phyloP scores from a whole-genome alignment of 2,113 vertebrate species.

The Astatotilapia flaviijosephi region DNA sequence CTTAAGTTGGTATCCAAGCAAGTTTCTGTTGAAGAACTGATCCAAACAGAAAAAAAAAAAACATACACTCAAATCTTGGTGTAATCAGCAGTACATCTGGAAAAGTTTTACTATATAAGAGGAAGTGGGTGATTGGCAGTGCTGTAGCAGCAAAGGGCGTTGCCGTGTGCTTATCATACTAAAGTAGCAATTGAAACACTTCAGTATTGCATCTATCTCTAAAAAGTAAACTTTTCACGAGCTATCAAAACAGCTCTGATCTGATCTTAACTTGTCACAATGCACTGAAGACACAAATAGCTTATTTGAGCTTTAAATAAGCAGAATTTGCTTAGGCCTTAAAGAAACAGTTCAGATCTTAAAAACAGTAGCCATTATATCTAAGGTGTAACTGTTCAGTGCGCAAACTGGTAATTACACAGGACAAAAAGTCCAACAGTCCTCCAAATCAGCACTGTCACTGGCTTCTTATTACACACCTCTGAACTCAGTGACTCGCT shows the following conservation, averaged over 20 bases:
- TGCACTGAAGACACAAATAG: background rate
- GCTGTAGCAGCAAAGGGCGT: background rate
- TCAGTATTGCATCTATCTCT: background rate
- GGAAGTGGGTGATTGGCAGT: background rate
- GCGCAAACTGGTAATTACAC: background rate
- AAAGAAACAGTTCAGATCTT: background rate
- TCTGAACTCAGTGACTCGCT: background rate
- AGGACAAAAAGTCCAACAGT: background rate
- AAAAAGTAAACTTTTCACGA: background rate
- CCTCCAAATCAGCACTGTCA: background rate
- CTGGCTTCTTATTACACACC: background rate
- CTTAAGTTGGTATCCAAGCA: background rate
- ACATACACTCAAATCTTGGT: background rate
- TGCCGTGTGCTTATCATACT: background rate
- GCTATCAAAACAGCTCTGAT: background rate
- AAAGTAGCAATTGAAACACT: background rate
- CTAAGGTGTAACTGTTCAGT: background rate
- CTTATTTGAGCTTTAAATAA: background rate
- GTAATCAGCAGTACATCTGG: background rate
- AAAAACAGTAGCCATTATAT: background rate
- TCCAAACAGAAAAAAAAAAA: background rate
- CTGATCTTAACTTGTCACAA: background rate
- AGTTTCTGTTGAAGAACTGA: background rate
- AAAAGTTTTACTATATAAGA: background rate
- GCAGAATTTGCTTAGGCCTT: background rate